Evolutionary conservation across 2,888 invertebrate genomes (phyloP).

Genomic region (Lasioglossum morio): DNA sequence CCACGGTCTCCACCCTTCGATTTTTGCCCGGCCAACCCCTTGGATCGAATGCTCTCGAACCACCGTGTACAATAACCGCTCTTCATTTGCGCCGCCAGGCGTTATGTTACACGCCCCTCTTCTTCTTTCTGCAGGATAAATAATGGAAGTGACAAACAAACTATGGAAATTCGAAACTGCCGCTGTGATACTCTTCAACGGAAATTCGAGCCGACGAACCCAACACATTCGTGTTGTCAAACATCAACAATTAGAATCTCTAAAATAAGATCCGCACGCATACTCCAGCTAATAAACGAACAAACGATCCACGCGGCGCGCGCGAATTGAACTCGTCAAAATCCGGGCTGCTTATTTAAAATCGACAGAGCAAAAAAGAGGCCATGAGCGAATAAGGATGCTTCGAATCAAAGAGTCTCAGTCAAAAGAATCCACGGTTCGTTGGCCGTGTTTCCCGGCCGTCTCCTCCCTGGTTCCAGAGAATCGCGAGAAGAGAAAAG

Average conservation of each 20-base stretch:
- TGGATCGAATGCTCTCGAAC: background rate
- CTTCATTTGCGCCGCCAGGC: background rate
- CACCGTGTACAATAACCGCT: background rate
- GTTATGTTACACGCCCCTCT: background rate
- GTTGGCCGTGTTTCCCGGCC: background rate
- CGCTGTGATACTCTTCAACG: background rate
- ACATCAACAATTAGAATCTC: background rate
- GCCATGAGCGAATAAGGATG: background rate
- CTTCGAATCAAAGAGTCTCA: background rate
- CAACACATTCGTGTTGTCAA: background rate
- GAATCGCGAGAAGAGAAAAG: constrained; percentile 3
- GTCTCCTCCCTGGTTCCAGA: background rate
- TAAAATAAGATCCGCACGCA: background rate
- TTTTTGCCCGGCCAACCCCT: constrained; percentile 4
- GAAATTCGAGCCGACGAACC: background rate
- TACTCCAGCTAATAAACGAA: background rate
- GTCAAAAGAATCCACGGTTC: background rate
- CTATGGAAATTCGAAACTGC: background rate
- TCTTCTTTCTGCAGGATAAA: background rate
- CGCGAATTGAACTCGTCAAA: background rate
- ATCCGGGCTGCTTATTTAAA: background rate
- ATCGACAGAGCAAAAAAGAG: background rate
- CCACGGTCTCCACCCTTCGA: constrained; percentile 11
- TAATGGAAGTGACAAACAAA: constrained; percentile 7
- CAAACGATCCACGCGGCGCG: background rate